phyloP scores from a whole-genome alignment of 2,888 invertebrate genomes.

The Drosophila austrosaltans region DNA sequence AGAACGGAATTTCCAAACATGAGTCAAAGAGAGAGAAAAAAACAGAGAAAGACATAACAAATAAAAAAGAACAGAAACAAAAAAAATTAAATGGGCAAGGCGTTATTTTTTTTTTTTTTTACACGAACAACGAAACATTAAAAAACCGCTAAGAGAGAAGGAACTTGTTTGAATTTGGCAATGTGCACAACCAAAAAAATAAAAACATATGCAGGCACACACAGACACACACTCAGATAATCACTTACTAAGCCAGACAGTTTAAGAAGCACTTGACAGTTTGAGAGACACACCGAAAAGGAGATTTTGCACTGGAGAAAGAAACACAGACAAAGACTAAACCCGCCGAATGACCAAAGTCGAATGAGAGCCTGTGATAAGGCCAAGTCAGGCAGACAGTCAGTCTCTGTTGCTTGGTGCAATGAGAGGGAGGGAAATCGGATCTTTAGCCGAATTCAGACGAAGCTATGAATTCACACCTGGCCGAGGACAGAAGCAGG shows the following conservation, averaged over 20 bases:
- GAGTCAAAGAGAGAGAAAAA: constrained; percentile 30
- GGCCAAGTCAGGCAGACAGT: constrained; percentile 13
- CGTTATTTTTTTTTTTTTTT: constrained; percentile 15
- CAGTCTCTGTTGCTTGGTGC: too few relatives aligned
- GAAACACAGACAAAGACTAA: constrained; percentile 43
- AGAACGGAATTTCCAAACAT: constrained; percentile 32
- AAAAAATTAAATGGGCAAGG: constrained; percentile 29
- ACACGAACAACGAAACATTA: constrained; percentile 15
- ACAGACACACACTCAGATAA: background rate
- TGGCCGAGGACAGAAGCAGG: constrained; percentile 42
- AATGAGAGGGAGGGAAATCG: constrained; percentile 28
- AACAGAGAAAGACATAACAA: background rate
- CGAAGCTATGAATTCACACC: constrained; percentile 30
- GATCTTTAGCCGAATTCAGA: constrained; percentile 19
- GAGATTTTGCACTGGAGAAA: background rate
- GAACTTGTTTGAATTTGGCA: constrained; percentile 49
- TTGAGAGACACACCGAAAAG: constrained; percentile 15
- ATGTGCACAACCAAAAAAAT: constrained; percentile 5
- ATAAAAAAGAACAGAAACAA: constrained; percentile 28
- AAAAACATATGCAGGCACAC: background rate
- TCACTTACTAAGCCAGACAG: constrained; percentile 39
- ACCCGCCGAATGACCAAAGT: constrained; percentile 49
- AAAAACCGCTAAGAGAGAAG: constrained; percentile 37
- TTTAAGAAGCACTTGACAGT: constrained; percentile 39
- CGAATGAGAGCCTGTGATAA: constrained; percentile 55